phyloP scores from a whole-genome alignment of 2,888 invertebrate genomes.

The Cheiracanthium punctorium region DNA sequence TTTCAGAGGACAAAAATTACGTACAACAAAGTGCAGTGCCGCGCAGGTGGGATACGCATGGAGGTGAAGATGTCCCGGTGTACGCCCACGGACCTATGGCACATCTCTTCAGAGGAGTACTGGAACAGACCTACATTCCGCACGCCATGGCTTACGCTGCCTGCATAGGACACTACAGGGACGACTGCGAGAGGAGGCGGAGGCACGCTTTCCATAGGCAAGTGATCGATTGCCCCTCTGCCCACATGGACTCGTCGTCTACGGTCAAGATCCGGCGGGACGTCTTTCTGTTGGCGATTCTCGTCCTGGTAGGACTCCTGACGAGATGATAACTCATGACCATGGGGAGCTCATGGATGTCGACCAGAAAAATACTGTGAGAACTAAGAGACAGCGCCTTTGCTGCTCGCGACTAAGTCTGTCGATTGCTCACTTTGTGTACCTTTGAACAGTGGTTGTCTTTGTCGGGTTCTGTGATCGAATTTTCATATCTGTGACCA shows the following conservation, averaged over 20 bases:
- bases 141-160: conserved; percentile 89
- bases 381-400: not conserved
- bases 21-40: conserved; percentile 85
- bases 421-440: conserved; percentile 11
- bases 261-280: not conserved
- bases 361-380: not conserved
- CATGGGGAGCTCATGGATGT: not conserved
- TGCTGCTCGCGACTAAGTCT: not conserved
- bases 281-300: not conserved
- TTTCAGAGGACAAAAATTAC: conserved; percentile 78
- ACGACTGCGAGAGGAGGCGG: conserved; percentile 55
- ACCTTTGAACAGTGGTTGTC: not conserved
- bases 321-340: not conserved
- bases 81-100: conserved; percentile 89
- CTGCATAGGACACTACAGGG: conserved; percentile 79
- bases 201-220: conserved; percentile 52
- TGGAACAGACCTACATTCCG: conserved; percentile 90
- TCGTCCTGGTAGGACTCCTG: not conserved
- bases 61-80: conserved; percentile 89
- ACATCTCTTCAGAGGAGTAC: conserved; percentile 86
- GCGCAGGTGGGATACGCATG: conserved; percentile 87
- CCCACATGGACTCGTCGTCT: conserved; percentile 9
- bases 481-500: conserved; percentile 8
- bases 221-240: conserved; percentile 56
- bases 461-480: not conserved